Evolutionary conservation across 2,888 invertebrate species (phyloP).

Genomic region (Microplitis manilae): DNA sequence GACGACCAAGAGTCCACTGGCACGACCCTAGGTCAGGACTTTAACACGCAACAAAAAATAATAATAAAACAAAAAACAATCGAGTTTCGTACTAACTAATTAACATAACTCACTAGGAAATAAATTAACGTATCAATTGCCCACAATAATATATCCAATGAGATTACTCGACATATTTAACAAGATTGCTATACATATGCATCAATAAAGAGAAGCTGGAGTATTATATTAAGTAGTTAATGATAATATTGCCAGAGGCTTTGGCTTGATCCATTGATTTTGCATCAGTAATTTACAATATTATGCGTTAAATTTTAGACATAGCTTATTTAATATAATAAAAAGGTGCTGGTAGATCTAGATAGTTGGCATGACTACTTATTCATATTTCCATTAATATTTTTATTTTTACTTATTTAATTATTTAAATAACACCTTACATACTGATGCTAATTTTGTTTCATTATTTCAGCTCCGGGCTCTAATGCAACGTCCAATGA

Average conservation of each 20-base stretch:
- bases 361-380: constrained; percentile 37
- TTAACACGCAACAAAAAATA: constrained; percentile 21
- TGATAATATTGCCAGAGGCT: constrained; percentile 28
- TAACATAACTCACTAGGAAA: constrained; percentile 34
- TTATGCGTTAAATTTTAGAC: constrained; percentile 7
- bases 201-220: constrained; percentile 21
- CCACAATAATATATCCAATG: constrained; percentile 25
- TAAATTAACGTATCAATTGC: constrained; percentile 14
- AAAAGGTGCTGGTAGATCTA: constrained; percentile 35
- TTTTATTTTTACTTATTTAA: constrained; percentile 18
- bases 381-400: constrained; percentile 32
- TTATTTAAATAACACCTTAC: background rate
- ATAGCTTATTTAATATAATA: constrained; percentile 32
- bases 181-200: constrained; percentile 24
- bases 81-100: constrained; percentile 41
- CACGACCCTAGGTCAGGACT: constrained; percentile 52
- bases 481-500: constrained; percentile 59
- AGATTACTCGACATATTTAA: constrained; percentile 25
- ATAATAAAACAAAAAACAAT: constrained; percentile 21
- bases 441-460: constrained; percentile 46
- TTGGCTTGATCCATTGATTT: constrained; percentile 41
- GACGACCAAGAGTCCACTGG: constrained; percentile 48
- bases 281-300: constrained; percentile 38
- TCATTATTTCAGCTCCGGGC: constrained; percentile 55
- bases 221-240: constrained; percentile 20